These are phyloP conservation scores for Pristis pectinata DNA, from an alignment of 2,797 vertebrate genomes.

Conservation along the genomic window DNA sequence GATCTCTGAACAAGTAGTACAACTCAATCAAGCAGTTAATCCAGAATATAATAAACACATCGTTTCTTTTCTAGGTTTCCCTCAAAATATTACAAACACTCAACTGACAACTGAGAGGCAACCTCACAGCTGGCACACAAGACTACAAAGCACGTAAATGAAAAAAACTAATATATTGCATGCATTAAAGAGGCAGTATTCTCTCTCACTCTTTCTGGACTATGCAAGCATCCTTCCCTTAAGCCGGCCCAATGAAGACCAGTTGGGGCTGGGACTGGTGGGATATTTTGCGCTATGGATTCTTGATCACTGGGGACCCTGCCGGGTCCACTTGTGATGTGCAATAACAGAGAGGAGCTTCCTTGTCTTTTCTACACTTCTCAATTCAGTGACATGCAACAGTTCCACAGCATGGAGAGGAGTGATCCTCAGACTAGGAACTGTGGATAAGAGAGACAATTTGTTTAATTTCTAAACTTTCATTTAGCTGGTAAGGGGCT, in stretches of 20 bases:
- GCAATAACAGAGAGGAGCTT: slow-evolving; percentile 6
- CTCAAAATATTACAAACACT: slow-evolving; percentile 13
- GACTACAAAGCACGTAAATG: neutral
- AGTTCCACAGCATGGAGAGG: neutral
- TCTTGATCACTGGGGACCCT: neutral
- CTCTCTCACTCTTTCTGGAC: neutral
- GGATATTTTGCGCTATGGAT: neutral
- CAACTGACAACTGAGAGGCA: slow-evolving; percentile 26
- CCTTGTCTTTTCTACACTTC: neutral
- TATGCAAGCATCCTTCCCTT: neutral
- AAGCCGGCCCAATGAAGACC: neutral
- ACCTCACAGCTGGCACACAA: neutral
- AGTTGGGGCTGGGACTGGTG: neutral
- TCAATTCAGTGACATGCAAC: neutral
- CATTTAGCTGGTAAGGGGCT: slow-evolving; percentile 29
- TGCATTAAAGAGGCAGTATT: slow-evolving; percentile 24
- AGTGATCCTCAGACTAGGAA: neutral
- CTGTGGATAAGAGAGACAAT: slow-evolving; percentile 13
- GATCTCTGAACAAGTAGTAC: neutral
- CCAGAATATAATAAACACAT: neutral
- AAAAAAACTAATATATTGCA: slow-evolving; percentile 31
- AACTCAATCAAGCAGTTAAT: neutral
- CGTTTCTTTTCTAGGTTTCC: slow-evolving; percentile 10
- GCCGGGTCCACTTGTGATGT: slow-evolving; percentile 7
- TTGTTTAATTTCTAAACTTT: slow-evolving; percentile 30